Conservation (phyloP, 2,797 vertebrate genomes). For the Labeo calbasu region DNA sequence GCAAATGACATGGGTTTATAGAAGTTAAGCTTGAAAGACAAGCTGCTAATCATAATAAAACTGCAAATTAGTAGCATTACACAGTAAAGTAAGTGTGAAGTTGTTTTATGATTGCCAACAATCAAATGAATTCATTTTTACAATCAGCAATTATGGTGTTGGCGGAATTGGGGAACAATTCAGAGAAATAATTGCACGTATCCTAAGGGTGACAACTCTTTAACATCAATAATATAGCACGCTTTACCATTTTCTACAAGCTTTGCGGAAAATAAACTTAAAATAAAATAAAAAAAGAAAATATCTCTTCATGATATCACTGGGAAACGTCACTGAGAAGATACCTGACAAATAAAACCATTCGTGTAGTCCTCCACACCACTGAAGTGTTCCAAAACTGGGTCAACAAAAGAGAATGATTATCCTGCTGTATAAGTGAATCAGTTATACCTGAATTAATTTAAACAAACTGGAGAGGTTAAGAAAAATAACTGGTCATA, state of each 20-base stretch:
- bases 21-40: background rate
- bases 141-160: background rate
- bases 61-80: slow-evolving; percentile 14
- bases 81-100: background rate
- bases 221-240: background rate
- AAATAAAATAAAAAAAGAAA: background rate
- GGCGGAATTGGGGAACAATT: background rate
- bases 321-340: slow-evolving; percentile 7
- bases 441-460: slow-evolving; percentile 7
- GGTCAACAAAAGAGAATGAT: background rate
- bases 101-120: background rate
- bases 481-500: background rate
- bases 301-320: background rate
- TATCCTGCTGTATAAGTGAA: background rate
- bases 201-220: background rate
- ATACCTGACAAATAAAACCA: background rate
- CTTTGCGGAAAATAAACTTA: background rate
- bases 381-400: slow-evolving; percentile 27
- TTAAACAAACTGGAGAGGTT: background rate
- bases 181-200: background rate
- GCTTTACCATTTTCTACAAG: background rate
- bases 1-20: background rate
- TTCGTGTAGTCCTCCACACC: background rate
- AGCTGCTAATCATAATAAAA: background rate
- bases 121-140: background rate